Base-by-base conservation (phyloP, 2,797 vertebrate genomes). In the Morus bassanus region DNA sequence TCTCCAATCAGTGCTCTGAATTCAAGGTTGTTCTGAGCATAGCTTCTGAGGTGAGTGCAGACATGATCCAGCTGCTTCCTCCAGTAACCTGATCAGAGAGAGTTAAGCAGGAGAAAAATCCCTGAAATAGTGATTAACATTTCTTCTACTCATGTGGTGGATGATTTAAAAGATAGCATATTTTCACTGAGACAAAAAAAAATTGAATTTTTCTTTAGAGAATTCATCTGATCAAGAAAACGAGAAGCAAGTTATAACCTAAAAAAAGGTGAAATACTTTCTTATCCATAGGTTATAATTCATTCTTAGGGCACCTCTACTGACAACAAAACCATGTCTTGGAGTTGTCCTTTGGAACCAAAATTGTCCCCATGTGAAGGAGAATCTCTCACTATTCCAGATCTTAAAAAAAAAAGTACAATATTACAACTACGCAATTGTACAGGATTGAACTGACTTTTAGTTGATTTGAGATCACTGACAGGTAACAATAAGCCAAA, bases 21-120 rank as follows among this genome's bases (percentile, higher is more conserved):
- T 93, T 99, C 97, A 68, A 97, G 86, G 81, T 99, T 98, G 97
- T 99, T 99, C 96, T 99, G 99, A 50, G 99, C 93, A n/a, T 99
- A 99, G 90, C 99, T 99, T 82, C 99, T 98, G 80, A 99, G 97
- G 90, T 99, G 99, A 76, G 99, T 98, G 18, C 99, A 99, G 23
- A 99, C 91, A 5, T 99, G 99, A 97, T 99, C 99, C 96, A 99
- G 28, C 96, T 99, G 99, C 93, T 98, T 99, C 96, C 99, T 99
- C 99, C 99, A 99, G 97, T 98, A 99, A 70, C 99, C 99, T 99
- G 89, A 70, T 88, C 51, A 90, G 74, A 92, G 21, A 53, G n/a
- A 94, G 28, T 83, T 50, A 88, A 91, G 39, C 41, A 86, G 54
- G 84, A 46, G 53, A 85, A 94, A 96, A 83, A 72, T 41, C 53